A percentile compares a stretch with the other conserved stretches of the same genome.
Conservation (phyloP, 2,888 invertebrate species). For the Stenchaetothrips biformis region DNA sequence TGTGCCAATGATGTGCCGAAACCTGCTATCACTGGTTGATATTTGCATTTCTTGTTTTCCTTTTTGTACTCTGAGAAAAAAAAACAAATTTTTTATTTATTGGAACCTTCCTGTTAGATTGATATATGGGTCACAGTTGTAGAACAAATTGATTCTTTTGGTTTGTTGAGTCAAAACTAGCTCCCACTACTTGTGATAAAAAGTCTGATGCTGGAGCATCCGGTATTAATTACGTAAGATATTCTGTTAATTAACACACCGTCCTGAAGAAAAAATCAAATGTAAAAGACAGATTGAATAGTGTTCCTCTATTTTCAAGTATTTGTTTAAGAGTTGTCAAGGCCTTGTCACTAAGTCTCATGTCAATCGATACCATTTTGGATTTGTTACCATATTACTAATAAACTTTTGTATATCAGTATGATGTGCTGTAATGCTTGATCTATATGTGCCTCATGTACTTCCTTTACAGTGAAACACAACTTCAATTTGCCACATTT, state of each 20-base stretch:
- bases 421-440: too few relatives aligned
- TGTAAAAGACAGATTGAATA: background rate
- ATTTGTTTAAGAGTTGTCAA: background rate
- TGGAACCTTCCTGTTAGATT: too few relatives aligned
- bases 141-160: too few relatives aligned
- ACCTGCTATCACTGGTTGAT: slow-evolving; percentile 19
- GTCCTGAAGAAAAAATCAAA: too few relatives aligned
- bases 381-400: slow-evolving; percentile 24
- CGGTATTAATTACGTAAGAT: too few relatives aligned
- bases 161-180: too few relatives aligned
- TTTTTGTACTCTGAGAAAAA: background rate
- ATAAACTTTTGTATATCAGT: slow-evolving; percentile 7
- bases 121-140: too few relatives aligned
- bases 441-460: too few relatives aligned
- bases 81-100: too few relatives aligned
- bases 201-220: too few relatives aligned
- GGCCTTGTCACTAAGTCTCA: background rate
- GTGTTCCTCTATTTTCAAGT: background rate
- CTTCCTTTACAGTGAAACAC: background rate
- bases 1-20: slow-evolving; percentile 18
- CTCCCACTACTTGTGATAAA: too few relatives aligned
- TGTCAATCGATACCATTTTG: background rate
- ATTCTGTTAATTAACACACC: too few relatives aligned
- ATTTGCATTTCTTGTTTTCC: slow-evolving; percentile 11
- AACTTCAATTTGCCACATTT: slow-evolving; percentile 6